Base-by-base conservation (phyloP, 1,140 invertebrate genomes). In the Drosophila tristis region DNA sequence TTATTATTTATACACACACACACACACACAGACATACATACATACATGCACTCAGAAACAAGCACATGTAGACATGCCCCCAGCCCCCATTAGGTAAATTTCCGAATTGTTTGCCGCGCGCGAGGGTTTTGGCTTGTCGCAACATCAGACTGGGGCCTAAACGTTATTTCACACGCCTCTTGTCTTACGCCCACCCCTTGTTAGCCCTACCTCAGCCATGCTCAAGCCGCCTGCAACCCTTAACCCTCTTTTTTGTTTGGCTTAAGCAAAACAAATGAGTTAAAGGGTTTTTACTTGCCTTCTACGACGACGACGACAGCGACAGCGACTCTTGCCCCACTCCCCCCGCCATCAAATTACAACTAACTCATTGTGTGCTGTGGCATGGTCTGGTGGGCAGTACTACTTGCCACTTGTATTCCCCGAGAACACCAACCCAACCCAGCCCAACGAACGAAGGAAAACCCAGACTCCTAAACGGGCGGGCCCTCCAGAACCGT, bases 261-360 rank as follows among this genome's bases (percentile, higher is more conserved):
- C 71, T 67, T 87, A 84, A 87, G 79, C 79, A 76, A 87, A 87
- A 87, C 82, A 87, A 87, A 87, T 87, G 82, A 87, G 82, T 89
- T 87, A 87, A 87, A 87, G 82, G 84, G 82, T 72, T 89, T 89
- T 72, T 78, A 70, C 78, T 87, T 75, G 70, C 70, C 74, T 55
- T 63, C 53, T 78, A 55, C 61, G 42, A 48, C 65, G 20, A 48
- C 65, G 20, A 20, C 20, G 20, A 1, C 20, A 20, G 2, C 25
- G 23, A 26, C 53, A 20, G 20, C 16, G 20, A 20, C 20, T 20
- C 20, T 20, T 20, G 23, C 26, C 20, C 39, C 8, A 23, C 42
- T 20, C 26, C 58, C 49, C 74, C 60, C n/a, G n/a, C 62, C 72
- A 29, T 11, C 13, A 15, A n/a, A 44, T 43, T 11, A 71, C 72